These are phyloP conservation scores for Acinonyx jubatus DNA, from an alignment of 2,113 vertebrate genomes.

Conservation along the genomic window DNA sequence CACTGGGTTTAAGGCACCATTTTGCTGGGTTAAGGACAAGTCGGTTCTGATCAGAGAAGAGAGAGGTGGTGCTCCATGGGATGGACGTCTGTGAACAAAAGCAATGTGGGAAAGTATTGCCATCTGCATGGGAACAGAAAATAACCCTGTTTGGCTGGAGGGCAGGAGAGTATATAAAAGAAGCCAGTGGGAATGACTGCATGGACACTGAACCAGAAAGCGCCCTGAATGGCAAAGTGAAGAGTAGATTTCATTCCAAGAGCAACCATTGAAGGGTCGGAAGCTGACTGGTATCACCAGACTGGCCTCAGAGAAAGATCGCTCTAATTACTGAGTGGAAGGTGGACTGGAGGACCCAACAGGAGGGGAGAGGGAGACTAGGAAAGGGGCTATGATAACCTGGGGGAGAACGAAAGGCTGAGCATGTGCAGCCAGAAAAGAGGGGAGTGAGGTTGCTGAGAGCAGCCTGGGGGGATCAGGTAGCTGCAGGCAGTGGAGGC, in stretches of 20 bases:
- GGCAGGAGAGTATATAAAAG: not conserved
- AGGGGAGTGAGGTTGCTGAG: accelerated
- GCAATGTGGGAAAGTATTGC: not conserved
- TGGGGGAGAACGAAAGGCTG: not conserved
- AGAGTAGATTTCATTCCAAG: not conserved
- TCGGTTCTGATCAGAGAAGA: not conserved
- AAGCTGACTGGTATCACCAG: not conserved
- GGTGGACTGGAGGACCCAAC: not conserved
- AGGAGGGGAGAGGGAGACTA: not conserved
- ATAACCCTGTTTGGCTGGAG: not conserved
- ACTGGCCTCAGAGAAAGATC: not conserved
- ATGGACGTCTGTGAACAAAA: not conserved
- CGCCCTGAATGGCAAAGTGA: not conserved
- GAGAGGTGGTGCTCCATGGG: not conserved
- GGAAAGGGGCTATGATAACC: not conserved
- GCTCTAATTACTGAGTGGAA: not conserved
- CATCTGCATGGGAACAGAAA: not conserved
- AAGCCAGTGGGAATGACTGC: not conserved
- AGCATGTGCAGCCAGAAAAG: accelerated
- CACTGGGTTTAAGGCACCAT: not conserved
- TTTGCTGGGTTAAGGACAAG: not conserved
- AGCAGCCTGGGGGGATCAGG: not conserved
- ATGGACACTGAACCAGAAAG: not conserved
- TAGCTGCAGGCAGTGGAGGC: not conserved
- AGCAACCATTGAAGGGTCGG: not conserved